Percentiles rank a stretch among this genome's conserved stretches.
These are phyloP conservation scores for Tylochromis polylepis DNA, from an alignment of 2,113 vertebrate genomes.

Conservation along the genomic window DNA sequence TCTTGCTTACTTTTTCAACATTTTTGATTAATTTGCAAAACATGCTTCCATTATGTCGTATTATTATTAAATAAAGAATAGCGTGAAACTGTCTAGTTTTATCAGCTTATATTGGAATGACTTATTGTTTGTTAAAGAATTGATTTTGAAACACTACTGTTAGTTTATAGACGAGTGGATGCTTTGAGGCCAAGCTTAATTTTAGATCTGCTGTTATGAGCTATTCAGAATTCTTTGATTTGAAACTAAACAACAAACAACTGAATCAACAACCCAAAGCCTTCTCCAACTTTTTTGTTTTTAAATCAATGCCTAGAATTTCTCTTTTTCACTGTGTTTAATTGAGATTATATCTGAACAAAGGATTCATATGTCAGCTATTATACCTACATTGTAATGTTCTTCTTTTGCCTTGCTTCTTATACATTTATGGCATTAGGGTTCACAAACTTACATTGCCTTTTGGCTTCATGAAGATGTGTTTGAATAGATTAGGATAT, in stretches of 20 bases:
- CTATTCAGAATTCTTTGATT: neutral
- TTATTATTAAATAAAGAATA: neutral
- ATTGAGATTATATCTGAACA: neutral
- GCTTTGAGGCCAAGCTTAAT: neutral
- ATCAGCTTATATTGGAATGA: neutral
- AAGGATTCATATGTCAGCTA: neutral
- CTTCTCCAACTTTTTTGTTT: neutral
- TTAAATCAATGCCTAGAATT: neutral
- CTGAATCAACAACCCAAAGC: neutral
- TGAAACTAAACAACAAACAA: neutral
- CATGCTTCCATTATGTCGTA: neutral
- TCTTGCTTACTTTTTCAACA: too few relatives aligned
- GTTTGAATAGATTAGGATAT: neutral
- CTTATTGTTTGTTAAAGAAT: neutral
- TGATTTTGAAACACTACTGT: neutral
- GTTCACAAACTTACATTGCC: neutral
- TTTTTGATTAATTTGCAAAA: neutral
- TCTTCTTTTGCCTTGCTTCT: neutral
- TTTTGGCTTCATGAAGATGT: neutral
- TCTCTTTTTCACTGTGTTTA: neutral
- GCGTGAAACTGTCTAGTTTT: neutral
- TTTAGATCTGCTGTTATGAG: neutral
- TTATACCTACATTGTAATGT: neutral
- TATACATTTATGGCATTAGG: neutral
- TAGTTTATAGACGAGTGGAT: neutral